These are phyloP conservation scores for Sebastes diploproa DNA, from an alignment of 2,797 vertebrate genomes.

Conservation along the genomic window DNA sequence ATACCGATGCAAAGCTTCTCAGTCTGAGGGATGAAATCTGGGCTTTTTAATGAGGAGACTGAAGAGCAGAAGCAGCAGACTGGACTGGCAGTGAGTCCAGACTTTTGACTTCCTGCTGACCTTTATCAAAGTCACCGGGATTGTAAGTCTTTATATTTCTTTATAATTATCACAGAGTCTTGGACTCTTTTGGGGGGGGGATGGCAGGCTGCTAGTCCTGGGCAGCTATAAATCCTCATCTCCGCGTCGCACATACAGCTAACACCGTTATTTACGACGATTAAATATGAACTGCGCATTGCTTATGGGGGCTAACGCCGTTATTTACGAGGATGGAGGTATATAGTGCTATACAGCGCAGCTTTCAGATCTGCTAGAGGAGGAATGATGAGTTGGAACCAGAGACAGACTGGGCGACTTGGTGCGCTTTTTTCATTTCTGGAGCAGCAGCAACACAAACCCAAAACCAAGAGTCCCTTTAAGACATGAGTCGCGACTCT, in stretches of 20 bases:
- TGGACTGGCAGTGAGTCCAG: slow-evolving; percentile 11
- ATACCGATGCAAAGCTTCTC: background rate
- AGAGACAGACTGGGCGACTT: background rate
- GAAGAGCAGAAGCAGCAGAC: slow-evolving; percentile 11
- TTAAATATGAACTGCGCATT: slow-evolving; percentile 58
- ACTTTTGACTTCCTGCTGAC: slow-evolving; percentile 48
- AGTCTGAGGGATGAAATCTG: background rate
- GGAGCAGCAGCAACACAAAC: slow-evolving; percentile 21
- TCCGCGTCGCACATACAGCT: slow-evolving; percentile 8
- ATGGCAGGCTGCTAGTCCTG: background rate
- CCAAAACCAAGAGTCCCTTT: background rate
- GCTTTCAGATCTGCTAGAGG: slow-evolving; percentile 24
- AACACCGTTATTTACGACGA: slow-evolving; percentile 59
- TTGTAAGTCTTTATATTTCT: slow-evolving; percentile 52
- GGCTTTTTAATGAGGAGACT: slow-evolving; percentile 22
- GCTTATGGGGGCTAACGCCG: slow-evolving; percentile 21
- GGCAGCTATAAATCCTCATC: slow-evolving; percentile 46
- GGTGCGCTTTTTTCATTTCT: slow-evolving; percentile 7
- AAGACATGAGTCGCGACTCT: slow-evolving; percentile 5
- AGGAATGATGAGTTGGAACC: slow-evolving; percentile 31
- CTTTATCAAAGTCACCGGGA: slow-evolving; percentile 48
- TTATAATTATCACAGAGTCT: slow-evolving; percentile 43
- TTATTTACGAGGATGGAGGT: slow-evolving; percentile 54
- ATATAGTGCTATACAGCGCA: background rate
- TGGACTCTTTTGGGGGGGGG: slow-evolving; percentile 15